Evolutionary conservation across 2,888 invertebrate genomes (phyloP), one percentile per base, ranked within the genome.

Genomic region (Drosophila ustulata): DNA sequence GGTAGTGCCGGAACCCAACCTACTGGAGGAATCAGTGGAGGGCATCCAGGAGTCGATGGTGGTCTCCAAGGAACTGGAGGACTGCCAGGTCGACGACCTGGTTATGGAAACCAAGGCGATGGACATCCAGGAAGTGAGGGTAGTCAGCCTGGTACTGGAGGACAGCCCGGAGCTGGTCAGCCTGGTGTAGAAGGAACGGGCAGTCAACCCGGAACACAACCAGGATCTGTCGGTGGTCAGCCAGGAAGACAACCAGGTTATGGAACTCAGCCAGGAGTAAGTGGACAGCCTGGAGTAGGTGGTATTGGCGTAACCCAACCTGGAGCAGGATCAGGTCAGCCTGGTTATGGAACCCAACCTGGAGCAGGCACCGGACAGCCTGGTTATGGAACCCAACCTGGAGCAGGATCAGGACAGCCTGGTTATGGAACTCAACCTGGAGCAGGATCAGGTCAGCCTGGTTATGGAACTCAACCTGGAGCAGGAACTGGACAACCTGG

Each of bases 361-460:
- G 70, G 51, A 45, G 25, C 9, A 23, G 61, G 37, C 1, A 57
- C 59, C 11, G 57, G 8, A 37, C 57, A 2, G 23, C 59, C 3
- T 7, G 51, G 50, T n/a, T 75, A 66, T 11, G 75, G 63, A 11
- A 11, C 50, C 1, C 73, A 75, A 13, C 13, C 39, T 4, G 67
- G 74, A 11, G 4, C 26, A 23, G 58, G 18, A 2, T 1, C 18
- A 1, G 18, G 18, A 18, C 18, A 18, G 18, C 18, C 18, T 18
- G 68, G 56, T 8, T 58, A 55, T 4, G 66, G 53, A 26, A 23
- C 56, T 0, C 70, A 63, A 2, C 43, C 50, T 0, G 50, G 41
- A 18, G 13, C 23, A 13, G 53, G 25, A 18, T 18, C 18, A 34
- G 11, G 3, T 34, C 34, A 56, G 3, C 51, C 47, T 7, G 66